Percentiles rank a stretch among this genome's conserved stretches.
Evolutionary conservation across 2,888 invertebrate species (phyloP).

Genomic region (Folsomia candida): DNA sequence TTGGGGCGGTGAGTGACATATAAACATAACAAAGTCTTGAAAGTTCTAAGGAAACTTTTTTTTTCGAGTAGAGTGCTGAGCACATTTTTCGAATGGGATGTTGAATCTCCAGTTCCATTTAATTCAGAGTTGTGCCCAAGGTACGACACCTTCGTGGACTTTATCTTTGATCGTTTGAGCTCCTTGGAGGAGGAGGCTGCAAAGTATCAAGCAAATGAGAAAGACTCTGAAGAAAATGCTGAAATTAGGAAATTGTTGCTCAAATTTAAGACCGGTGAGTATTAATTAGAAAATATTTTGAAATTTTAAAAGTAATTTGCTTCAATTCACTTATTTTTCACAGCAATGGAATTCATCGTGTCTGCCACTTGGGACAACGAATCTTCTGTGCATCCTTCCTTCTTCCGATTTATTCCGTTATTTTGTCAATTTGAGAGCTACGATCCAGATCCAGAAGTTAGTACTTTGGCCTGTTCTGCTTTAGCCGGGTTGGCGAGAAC

Average conservation of each 20-base stretch:
- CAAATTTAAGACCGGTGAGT: conserved; percentile 49
- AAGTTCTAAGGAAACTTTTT: no score
- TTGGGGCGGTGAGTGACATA: conserved; percentile 37
- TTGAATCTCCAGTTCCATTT: conserved; percentile 36
- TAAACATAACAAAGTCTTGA: no score
- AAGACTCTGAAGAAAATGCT: conserved; percentile 47
- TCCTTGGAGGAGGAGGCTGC: conserved; percentile 44
- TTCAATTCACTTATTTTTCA: background rate
- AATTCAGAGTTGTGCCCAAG: conserved; percentile 37
- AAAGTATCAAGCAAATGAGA: conserved; percentile 43
- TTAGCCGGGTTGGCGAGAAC: conserved; percentile 69
- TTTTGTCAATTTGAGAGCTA: conserved; percentile 75
- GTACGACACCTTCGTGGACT: conserved; percentile 37
- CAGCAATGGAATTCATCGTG: conserved; percentile 49
- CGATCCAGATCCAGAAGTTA: conserved; percentile 73
- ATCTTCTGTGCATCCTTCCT: conserved; percentile 52
- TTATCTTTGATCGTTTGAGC: conserved; percentile 30
- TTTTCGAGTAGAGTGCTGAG: conserved; percentile 51
- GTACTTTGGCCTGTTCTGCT: conserved; percentile 65
- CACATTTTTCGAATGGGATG: conserved; percentile 54
- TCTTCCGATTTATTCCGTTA: conserved; percentile 63
- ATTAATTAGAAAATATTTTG: background rate
- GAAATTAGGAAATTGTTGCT: conserved; percentile 48
- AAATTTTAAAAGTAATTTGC: conserved; percentile 5
- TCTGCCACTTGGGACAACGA: conserved; percentile 52